phyloP scores from a whole-genome alignment of 2,888 invertebrate genomes.

The Agrochola lychnidis region DNA sequence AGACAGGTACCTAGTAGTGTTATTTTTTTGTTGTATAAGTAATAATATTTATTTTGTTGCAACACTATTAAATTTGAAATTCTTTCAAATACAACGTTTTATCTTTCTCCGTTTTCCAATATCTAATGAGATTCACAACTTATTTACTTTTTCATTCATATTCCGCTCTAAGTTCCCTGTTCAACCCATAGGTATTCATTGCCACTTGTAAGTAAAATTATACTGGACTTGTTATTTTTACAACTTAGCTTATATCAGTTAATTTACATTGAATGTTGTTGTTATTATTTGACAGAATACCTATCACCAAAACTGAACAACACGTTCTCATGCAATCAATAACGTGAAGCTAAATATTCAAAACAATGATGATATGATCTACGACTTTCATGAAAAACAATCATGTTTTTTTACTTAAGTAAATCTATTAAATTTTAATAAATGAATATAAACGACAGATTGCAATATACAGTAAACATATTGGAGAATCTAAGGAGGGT shows the following conservation, averaged over 20 bases:
- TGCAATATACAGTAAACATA: background rate
- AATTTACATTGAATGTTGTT: conserved; percentile 23
- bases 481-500: background rate
- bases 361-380: background rate
- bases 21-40: background rate
- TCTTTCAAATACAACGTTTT: background rate
- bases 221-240: conserved; percentile 24
- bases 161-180: conserved; percentile 6
- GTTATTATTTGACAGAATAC: conserved; percentile 12
- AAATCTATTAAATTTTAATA: background rate
- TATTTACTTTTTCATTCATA: conserved; percentile 1
- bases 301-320: conserved; percentile 19
- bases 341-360: background rate
- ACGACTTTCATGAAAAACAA: background rate
- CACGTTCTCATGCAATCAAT: conserved; percentile 37
- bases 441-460: background rate
- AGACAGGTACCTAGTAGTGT: background rate
- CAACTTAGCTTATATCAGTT: conserved; percentile 9
- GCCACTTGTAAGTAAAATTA: conserved; percentile 32
- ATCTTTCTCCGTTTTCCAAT: background rate
- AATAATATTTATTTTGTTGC: background rate
- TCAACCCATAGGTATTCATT: conserved; percentile 3
- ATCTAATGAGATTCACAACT: background rate
- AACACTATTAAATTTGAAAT: background rate
- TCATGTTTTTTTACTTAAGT: no score